Conservation (phyloP, 2,797 vertebrate species). For the Sciurus carolinensis region DNA sequence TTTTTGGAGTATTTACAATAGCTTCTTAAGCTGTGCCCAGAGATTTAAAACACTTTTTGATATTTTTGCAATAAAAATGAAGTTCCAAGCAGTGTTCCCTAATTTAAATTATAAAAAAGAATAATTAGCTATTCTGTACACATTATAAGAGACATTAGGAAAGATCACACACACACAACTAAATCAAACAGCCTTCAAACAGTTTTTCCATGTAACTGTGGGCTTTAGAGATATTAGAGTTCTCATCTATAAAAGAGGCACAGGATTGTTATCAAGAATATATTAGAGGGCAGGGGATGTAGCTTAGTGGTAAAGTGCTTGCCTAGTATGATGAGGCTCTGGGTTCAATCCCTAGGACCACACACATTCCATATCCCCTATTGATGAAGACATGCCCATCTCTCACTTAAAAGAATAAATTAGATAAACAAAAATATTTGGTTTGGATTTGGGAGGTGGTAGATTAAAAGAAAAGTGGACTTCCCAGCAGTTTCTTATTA, state of each 20-base stretch:
- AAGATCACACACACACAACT: background rate
- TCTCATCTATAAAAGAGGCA: background rate
- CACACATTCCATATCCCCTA: too few relatives aligned
- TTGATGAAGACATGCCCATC: too few relatives aligned
- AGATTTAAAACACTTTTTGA: background rate
- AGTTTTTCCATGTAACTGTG: background rate
- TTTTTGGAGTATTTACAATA: background rate
- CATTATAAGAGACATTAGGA: background rate
- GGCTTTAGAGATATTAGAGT: background rate
- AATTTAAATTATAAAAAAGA: background rate
- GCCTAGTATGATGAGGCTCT: too few relatives aligned
- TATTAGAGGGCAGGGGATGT: too few relatives aligned
- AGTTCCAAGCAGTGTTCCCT: background rate
- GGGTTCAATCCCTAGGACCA: too few relatives aligned
- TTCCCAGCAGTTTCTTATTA: too few relatives aligned
- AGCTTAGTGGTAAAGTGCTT: too few relatives aligned
- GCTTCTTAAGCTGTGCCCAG: background rate
- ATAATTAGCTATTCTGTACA: background rate
- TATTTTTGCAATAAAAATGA: background rate
- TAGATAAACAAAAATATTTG: too few relatives aligned
- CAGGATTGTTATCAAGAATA: background rate
- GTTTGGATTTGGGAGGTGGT: too few relatives aligned
- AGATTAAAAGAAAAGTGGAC: too few relatives aligned
- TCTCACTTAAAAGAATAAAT: too few relatives aligned
- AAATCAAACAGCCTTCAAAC: background rate